Percentiles rank a stretch among this genome's conserved stretches.
These are phyloP conservation scores for Cenopis cana DNA, from an alignment of 2,888 invertebrate genomes.

Conservation along the genomic window DNA sequence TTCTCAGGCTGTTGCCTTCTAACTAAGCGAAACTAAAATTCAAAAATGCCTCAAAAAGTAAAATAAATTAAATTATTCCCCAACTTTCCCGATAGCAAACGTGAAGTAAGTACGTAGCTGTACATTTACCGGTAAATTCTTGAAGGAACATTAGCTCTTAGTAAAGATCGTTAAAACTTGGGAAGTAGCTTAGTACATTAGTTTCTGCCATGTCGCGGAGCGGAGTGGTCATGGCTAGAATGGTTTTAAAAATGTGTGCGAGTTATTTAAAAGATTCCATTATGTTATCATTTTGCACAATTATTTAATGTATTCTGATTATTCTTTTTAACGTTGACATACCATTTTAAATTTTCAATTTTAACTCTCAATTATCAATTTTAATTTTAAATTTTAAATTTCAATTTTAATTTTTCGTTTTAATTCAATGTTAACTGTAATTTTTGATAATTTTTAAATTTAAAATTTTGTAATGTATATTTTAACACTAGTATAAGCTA, in stretches of 20 bases:
- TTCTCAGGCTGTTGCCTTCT: too few relatives aligned
- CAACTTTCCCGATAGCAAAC: conserved; percentile 20
- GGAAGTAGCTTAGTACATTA: conserved; percentile 78
- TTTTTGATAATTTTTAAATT: too few relatives aligned
- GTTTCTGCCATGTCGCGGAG: conserved; percentile 56
- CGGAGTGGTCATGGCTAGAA: conserved; percentile 57
- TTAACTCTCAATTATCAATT: too few relatives aligned
- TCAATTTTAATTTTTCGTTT: too few relatives aligned
- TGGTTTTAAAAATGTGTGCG: conserved; percentile 46
- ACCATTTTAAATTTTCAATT: too few relatives aligned
- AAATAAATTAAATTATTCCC: conserved; percentile 29
- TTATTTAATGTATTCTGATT: too few relatives aligned
- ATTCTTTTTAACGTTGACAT: too few relatives aligned
- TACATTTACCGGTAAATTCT: conserved; percentile 41
- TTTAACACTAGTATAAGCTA: too few relatives aligned
- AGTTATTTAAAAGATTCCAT: conserved; percentile 24
- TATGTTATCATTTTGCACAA: too few relatives aligned
- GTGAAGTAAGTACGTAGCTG: conserved; percentile 29
- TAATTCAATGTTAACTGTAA: too few relatives aligned
- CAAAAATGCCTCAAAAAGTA: conserved; percentile 19
- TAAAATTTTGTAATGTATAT: too few relatives aligned
- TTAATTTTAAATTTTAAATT: too few relatives aligned
- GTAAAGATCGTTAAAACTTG: conserved; percentile 79
- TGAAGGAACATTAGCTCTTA: conserved; percentile 72
- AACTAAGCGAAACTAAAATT: conserved; percentile 12